Evolutionary conservation across 2,888 invertebrate species (phyloP).

Genomic region (Acanthosepion pharaonis): DNA sequence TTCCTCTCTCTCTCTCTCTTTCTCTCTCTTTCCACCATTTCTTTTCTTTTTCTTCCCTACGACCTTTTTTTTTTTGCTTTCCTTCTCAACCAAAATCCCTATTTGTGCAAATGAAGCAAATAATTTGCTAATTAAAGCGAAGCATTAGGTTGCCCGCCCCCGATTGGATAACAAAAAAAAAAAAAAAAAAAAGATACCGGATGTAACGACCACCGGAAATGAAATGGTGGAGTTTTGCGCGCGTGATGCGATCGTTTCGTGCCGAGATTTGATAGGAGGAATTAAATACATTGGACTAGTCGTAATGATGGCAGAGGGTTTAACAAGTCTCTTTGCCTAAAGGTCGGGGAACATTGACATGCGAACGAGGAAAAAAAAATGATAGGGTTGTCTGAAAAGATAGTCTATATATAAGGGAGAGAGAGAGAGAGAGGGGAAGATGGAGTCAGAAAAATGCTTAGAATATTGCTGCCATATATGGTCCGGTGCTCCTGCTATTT

Average conservation of each 20-base stretch:
- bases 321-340: not conserved
- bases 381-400: not conserved
- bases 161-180: not conserved
- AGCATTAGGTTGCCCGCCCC: not conserved
- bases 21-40: not conserved
- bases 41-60: not conserved
- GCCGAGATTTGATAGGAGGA: conserved; percentile 18
- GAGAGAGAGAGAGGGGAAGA: not conserved
- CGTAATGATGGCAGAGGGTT: not conserved
- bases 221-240: conserved; percentile 20
- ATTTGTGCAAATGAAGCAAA: conserved; percentile 12
- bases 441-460: too few species aligned
- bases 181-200: not conserved
- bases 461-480: too few species aligned
- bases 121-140: not conserved
- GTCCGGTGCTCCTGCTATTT: too few species aligned
- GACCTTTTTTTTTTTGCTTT: not conserved
- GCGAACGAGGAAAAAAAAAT: not conserved
- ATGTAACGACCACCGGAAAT: conserved; percentile 20
- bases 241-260: not conserved
- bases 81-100: not conserved
- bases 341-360: not conserved
- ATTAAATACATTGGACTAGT: not conserved
- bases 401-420: too few species aligned
- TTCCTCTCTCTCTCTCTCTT: not conserved